Evolutionary conservation across 2,888 invertebrate species (phyloP).

Genomic region (Agrochola macilenta): DNA sequence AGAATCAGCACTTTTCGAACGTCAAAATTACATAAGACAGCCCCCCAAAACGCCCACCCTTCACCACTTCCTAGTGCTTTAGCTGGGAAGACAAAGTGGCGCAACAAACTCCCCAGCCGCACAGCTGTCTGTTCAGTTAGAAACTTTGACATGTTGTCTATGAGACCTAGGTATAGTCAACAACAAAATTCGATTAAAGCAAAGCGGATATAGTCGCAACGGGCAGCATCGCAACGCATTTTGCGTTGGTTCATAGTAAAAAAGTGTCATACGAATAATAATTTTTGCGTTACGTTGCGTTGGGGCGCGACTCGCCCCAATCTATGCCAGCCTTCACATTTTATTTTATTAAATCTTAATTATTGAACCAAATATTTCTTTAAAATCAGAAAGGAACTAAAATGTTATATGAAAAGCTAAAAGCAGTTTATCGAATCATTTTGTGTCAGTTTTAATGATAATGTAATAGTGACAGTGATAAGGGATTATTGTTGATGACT

Average conservation of each 20-base stretch:
- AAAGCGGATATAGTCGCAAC: background rate
- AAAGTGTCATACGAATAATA: background rate
- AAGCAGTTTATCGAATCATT: background rate
- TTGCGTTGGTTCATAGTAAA: background rate
- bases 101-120: too few species aligned
- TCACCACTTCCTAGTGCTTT: too few species aligned
- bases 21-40: too few species aligned
- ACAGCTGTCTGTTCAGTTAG: too few species aligned
- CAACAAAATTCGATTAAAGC: background rate
- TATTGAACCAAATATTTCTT: background rate
- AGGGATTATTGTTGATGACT: background rate
- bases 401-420: background rate
- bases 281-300: background rate
- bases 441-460: background rate
- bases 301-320: too few species aligned
- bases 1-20: too few species aligned
- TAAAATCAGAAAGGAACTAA: too few species aligned
- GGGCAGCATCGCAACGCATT: background rate
- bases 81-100: too few species aligned
- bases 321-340: background rate
- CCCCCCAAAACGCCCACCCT: too few species aligned
- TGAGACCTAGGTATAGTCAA: background rate
- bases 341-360: background rate
- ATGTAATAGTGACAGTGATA: background rate
- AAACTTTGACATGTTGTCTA: background rate